A percentile compares a stretch with the other conserved stretches of the same genome.
Conservation (phyloP, 1,140 invertebrate genomes). For the Ctenoplectra terminalis region DNA sequence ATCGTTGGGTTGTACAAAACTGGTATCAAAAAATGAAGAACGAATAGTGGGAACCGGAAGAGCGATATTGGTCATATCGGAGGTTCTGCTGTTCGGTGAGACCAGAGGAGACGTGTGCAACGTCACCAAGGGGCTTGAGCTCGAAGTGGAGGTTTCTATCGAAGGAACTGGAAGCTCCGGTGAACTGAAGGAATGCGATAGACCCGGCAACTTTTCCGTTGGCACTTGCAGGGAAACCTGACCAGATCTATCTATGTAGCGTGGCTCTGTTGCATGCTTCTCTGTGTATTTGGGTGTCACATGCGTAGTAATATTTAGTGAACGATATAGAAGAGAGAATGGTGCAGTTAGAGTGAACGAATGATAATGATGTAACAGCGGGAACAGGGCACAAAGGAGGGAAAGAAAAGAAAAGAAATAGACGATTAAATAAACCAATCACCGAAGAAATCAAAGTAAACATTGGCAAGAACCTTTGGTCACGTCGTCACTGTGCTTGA, state of each 20-base stretch:
- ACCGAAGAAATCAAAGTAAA: constrained; percentile 50
- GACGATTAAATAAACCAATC: constrained; percentile 76
- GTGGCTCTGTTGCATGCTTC: constrained; percentile 31
- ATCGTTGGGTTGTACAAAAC: background rate
- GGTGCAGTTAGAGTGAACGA: constrained; percentile 29
- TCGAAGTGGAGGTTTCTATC: constrained; percentile 51
- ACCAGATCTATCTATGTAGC: background rate
- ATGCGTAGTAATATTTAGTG: constrained; percentile 7
- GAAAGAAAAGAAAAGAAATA: constrained; percentile 55
- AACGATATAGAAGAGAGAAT: background rate
- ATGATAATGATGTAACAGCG: constrained; percentile 30
- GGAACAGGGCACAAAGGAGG: constrained; percentile 12
- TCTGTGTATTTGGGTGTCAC: constrained; percentile 1
- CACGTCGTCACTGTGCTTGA: background rate
- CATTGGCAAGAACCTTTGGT: constrained; percentile 59
- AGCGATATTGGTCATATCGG: background rate
- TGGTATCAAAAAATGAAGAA: constrained; percentile 19
- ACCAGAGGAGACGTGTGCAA: constrained; percentile 68
- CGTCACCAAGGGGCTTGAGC: constrained; percentile 65
- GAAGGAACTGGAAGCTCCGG: constrained; percentile 77
- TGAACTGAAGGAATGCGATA: constrained; percentile 80
- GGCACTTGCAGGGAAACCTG: constrained; percentile 39
- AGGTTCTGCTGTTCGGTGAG: constrained; percentile 57
- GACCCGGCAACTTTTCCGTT: constrained; percentile 67
- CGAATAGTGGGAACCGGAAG: constrained; percentile 19